Base-by-base conservation (phyloP, 2,888 invertebrate genomes). In the Chymomyza amoena region DNA sequence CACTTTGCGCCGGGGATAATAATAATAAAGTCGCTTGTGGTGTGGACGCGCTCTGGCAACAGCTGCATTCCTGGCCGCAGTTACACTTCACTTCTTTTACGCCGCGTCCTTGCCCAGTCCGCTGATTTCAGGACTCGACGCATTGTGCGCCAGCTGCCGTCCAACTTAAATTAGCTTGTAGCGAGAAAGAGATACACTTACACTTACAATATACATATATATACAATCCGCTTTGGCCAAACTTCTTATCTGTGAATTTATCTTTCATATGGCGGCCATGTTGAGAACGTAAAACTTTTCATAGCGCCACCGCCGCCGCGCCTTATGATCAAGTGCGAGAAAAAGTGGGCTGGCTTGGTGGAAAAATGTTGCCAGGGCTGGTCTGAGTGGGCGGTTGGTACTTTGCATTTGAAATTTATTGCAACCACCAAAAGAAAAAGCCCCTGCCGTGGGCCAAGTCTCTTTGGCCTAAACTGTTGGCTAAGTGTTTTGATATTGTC, bases 161-260 rank as follows among this genome's bases (percentile, higher is more conserved):
- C 81, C 80, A 88, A 88, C 88, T 86, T 88, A 86, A 86, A 88
- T 86, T 86, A 88, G 88, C 85, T 79, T 84, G 79, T 87, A 60
- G 39, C 39, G 39, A 45, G 39, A 45, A 13, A 13, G 39, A 45
- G 39, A 45, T 10, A 45, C 61, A 66, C 61, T 61, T 56, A 62
- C 16, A n/a, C n/a, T n/a, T n/a, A n/a, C n/a, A n/a, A n/a, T n/a
- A 60, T n/a, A 15, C 4, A 59, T 76, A 32, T 32, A 32, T 76
- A 83, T 71, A 78, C 80, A 84, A 84, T 87, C 80, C 87, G 76
- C 87, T 79, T 82, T 87, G 52, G 52, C 64, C 70, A 78, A 88
- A 86, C 76, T 86, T 86, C 81, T 86, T 86, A 86, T 88, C 86
- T 76, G 75, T 69, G 77, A 79, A 88, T 84, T 86, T 84, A 88